These are phyloP conservation scores for Isoperla grammatica DNA, from an alignment of 2,888 invertebrate species.

Conservation along the genomic window DNA sequence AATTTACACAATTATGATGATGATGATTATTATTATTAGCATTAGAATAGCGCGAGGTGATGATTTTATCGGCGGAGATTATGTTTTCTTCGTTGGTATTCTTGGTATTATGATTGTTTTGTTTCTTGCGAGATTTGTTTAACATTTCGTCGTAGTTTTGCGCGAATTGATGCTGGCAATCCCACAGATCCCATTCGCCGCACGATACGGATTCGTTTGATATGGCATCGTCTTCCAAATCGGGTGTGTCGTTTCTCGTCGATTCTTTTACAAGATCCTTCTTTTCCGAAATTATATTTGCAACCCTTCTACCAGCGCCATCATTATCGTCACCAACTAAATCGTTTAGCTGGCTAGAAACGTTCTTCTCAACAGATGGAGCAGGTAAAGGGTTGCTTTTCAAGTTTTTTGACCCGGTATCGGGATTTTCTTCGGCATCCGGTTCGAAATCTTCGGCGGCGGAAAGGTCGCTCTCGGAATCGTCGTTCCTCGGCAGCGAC, in stretches of 20 bases:
- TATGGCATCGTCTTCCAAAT: not conserved
- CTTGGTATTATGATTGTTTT: no score
- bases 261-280: no score
- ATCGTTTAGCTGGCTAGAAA: not conserved
- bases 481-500: conserved; percentile 30
- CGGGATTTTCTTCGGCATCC: conserved; percentile 31
- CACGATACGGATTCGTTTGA: not conserved
- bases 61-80: no score
- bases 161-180: not conserved
- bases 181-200: conserved; percentile 9
- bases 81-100: no score
- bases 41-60: no score
- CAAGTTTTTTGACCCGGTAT: conserved; percentile 49
- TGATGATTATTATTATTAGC: no score
- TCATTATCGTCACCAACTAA: conserved; percentile 3
- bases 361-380: conserved; percentile 45
- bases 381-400: conserved; percentile 51
- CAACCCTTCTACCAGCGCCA: conserved; percentile 29
- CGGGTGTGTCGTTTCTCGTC: not conserved
- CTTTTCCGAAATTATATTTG: conserved; percentile 19
- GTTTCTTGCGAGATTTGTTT: no score
- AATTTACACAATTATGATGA: no score
- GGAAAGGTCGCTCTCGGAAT: conserved; percentile 28
- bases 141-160: no score
- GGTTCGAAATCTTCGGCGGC: conserved; percentile 36